These are phyloP conservation scores for Xestia ashworthii DNA, from an alignment of 2,888 invertebrate species.

Conservation along the genomic window DNA sequence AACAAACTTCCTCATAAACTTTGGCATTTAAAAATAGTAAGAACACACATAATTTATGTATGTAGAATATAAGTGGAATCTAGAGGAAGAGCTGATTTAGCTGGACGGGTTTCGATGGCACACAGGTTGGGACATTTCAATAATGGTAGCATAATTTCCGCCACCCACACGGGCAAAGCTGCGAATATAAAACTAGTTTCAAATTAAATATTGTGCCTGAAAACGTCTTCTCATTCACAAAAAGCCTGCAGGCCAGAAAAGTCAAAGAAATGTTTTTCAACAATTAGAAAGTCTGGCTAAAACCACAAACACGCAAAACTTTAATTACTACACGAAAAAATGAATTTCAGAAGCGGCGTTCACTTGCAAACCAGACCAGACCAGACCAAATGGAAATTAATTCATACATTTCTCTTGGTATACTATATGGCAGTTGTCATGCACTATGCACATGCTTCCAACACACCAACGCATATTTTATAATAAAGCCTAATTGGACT, in stretches of 20 bases:
- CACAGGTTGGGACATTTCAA: neutral
- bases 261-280: neutral
- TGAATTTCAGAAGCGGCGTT: constrained; percentile 8
- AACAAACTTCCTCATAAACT: no score
- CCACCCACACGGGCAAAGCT: neutral
- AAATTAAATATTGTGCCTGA: neutral
- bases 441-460: constrained; percentile 35
- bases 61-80: no score
- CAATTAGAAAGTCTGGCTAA: neutral
- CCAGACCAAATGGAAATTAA: constrained; percentile 18
- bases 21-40: no score
- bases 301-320: constrained; percentile 1
- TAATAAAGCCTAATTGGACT: constrained; percentile 60
- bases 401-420: constrained; percentile 34
- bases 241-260: neutral
- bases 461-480: constrained; percentile 56
- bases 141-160: neutral
- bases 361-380: constrained; percentile 1
- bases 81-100: neutral
- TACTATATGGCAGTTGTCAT: constrained; percentile 37
- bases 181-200: neutral
- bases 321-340: constrained; percentile 25
- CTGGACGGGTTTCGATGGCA: neutral
- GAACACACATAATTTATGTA: no score
- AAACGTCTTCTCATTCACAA: neutral